phyloP scores from a whole-genome alignment of 2,113 vertebrate genomes.

The Atherinomorus stipes region DNA sequence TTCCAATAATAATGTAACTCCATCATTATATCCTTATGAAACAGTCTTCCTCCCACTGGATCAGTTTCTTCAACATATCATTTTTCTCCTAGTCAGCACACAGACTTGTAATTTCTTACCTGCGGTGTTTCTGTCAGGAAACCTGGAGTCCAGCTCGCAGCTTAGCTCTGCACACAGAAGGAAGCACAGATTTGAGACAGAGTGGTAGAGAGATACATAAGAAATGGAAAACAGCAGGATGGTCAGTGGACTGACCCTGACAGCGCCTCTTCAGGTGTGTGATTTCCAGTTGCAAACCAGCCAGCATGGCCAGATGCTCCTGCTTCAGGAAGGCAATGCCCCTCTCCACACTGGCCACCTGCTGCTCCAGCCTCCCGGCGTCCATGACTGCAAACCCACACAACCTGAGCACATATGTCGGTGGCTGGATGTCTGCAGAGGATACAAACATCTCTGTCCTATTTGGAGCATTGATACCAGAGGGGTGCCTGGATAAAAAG shows the following conservation, averaged over 20 bases:
- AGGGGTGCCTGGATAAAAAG: not conserved
- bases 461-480: not conserved
- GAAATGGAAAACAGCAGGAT: not conserved
- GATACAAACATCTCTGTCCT: not conserved
- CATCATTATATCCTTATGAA: too few species aligned
- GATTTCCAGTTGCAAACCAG: conserved; percentile 93
- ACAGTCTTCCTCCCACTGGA: not conserved
- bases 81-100: conserved; percentile 2
- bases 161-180: conserved; percentile 76
- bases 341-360: conserved; percentile 94
- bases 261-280: conserved; percentile 93
- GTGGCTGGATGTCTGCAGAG: not conserved
- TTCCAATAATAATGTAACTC: too few species aligned
- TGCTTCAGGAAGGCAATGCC: conserved; percentile 93
- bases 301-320: conserved; percentile 91
- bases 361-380: conserved; percentile 90
- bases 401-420: conserved; percentile 57
- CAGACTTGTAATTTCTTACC: conserved; percentile 68
- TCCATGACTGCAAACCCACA: conserved; percentile 86
- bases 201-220: not conserved
- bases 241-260: conserved; percentile 83
- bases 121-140: conserved; percentile 76
- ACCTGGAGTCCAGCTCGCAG: conserved; percentile 81
- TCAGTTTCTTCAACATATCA: not conserved
- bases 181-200: not conserved